A percentile compares a stretch with the other conserved stretches of the same genome.
Conservation (phyloP, 2,888 invertebrate species). For the Caenorhabditis imperialis region DNA sequence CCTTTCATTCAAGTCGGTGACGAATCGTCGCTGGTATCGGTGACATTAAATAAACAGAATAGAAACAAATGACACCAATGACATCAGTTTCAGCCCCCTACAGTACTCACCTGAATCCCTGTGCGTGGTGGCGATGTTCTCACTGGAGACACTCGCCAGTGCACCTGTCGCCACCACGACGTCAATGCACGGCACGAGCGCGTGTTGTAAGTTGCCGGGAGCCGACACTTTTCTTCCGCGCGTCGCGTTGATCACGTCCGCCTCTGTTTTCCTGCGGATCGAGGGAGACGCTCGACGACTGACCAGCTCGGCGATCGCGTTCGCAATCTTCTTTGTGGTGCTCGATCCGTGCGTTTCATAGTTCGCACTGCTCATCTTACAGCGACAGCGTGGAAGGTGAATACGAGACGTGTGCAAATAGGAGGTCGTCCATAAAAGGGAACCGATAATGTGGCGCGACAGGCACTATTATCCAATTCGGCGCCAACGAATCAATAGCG, state of each 20-base stretch:
- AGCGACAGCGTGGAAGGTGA: neutral
- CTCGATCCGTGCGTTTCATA: constrained; percentile 19
- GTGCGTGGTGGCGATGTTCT: constrained; percentile 25
- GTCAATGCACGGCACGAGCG: constrained; percentile 54
- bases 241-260: constrained; percentile 22
- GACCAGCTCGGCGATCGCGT: constrained; percentile 59
- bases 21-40: constrained; percentile 22
- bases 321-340: constrained; percentile 53
- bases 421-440: constrained; percentile 33
- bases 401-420: constrained; percentile 47
- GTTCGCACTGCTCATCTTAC: constrained; percentile 23
- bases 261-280: constrained; percentile 44
- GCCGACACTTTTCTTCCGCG: constrained; percentile 54
- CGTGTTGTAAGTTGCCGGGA: constrained; percentile 57
- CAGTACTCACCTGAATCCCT: constrained; percentile 39
- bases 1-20: constrained; percentile 23
- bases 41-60: constrained; percentile 8
- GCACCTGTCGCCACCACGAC: constrained; percentile 53
- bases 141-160: constrained; percentile 37
- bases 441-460: neutral
- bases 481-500: constrained; percentile 21
- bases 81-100: too few species aligned
- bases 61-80: too few species aligned
- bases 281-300: constrained; percentile 54
- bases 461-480: neutral